Evolutionary conservation across 2,888 invertebrate genomes (phyloP), one percentile per base, ranked within the genome.

Genomic region (Masnerella sp.): DNA sequence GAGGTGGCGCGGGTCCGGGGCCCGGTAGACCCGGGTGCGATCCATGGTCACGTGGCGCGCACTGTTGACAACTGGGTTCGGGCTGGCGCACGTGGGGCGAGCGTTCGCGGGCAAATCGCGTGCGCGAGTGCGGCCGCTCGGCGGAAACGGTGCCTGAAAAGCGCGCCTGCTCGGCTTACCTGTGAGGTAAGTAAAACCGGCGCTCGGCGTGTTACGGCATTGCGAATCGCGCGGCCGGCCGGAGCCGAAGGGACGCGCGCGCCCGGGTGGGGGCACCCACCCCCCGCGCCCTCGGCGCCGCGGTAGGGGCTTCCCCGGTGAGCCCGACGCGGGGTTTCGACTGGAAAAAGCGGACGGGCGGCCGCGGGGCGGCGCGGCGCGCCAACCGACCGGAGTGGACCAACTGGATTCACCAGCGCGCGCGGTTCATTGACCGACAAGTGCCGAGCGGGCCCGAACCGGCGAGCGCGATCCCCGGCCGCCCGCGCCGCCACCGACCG

Each of bases 121-220:
- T 68, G 77, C 70, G 72, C 73, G 75, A 45, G 65, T 59, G 65
- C 59, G 61, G 40, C 32, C 70, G 59, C 65, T 8, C 8, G 9
- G 12, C 36, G 14, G 36, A n/a, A n/a, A n/a, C 71, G 67, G 59
- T 30, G 62, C 62, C 76, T 72, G 68, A 73, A 61, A 61, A 72
- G 71, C 75, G 64, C 25, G 76, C 79, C 78, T 78, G 81, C 79
- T 80, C 79, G 76, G 77, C 80, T 86, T 86, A 86, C 86, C 86
- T 86, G 86, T 86, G 86, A 86, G 85, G 86, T 87, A 87, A 87
- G 85, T 86, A 84, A 85, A 85, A 83, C 82, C 84, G 82, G 83
- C 82, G 80, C 73, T 79, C 78, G 80, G 75, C 83, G 82, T 84
- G 85, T 87, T 87, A 86, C 85, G 83, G 86, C 86, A 87, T 85